Evolutionary conservation across 2,888 invertebrate species (phyloP).

Genomic region (Scotopteryx bipunctaria): DNA sequence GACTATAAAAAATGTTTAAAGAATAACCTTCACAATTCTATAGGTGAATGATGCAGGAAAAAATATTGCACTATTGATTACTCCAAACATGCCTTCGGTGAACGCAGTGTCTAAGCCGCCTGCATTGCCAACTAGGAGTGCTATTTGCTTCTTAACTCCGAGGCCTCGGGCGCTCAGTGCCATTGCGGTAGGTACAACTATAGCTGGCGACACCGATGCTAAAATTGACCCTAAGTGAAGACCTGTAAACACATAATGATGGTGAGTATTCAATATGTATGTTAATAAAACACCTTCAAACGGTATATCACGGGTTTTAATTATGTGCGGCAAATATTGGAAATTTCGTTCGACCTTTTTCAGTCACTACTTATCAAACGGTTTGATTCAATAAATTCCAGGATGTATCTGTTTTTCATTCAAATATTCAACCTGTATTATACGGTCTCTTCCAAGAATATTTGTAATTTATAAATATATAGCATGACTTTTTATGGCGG

Average conservation of each 20-base stretch:
- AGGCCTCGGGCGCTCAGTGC: conserved; percentile 90
- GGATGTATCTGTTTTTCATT: not conserved
- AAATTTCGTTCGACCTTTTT: not conserved
- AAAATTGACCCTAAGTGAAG: conserved; percentile 92
- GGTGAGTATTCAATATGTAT: too few relatives aligned
- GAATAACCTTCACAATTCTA: conserved; percentile 67
- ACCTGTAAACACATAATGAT: conserved; percentile 70
- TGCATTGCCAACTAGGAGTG: conserved; percentile 95
- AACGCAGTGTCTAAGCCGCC: conserved; percentile 97
- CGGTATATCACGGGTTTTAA: not conserved
- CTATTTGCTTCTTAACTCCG: conserved; percentile 95
- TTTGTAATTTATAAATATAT: not conserved
- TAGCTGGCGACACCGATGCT: conserved; percentile 97
- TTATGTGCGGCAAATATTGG: not conserved
- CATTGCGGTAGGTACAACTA: conserved; percentile 95
- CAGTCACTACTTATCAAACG: conserved; percentile 3
- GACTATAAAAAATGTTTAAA: not conserved
- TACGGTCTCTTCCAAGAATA: too few relatives aligned
- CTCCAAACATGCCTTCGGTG: conserved; percentile 96
- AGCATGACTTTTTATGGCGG: conserved; percentile 1
- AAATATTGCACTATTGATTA: conserved; percentile 94
- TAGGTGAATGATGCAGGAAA: conserved; percentile 86
- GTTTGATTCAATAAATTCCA: not conserved
- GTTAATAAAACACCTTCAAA: too few relatives aligned
- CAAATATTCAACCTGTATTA: not conserved